Evolutionary conservation across 2,888 invertebrate species (phyloP), one percentile per base, ranked within the genome.

Genomic region (Cordilura impudica): DNA sequence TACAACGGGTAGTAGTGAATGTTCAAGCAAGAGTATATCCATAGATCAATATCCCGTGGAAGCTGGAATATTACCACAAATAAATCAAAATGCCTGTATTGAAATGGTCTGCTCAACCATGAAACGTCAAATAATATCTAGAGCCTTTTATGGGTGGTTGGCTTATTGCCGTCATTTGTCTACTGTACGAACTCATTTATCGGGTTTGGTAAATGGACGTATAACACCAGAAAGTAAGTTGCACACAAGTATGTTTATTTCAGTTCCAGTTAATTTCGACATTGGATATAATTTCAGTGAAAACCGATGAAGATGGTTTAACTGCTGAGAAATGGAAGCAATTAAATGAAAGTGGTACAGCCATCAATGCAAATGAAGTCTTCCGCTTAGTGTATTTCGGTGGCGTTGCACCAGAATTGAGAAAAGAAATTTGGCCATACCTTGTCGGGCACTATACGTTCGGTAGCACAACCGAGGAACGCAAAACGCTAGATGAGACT

Each of bases 81-180:
- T 85, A n/a, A 86, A 85, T 72, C 90, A 93, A 91, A 88, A 91
- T 12, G 92, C 93, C 7, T 93, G 93, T 65, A 93, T 93, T 80
- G 93, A 95, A 87, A 91, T 96, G 84, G 95, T 98, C 8, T 98
- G 98, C 91, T 95, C 96, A 87, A 97, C 97, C 0, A 98, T 98
- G 98, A 94, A 95, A 78, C 93, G 96, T 10, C 98, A 98, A 91
- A 98, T 98, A 74, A 95, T 98, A 82, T 97, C 97, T 0, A 91
- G 98, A 74, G 98, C 98, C 12, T 98, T 98, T 90, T 98, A 98
- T 88, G 98, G 98, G 58, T 98, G 98, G 98, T 91, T 98, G 78
- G 97, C 97, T 0, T 97, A 98, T 88, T 97, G 97, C 86, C 92
- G 98, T 16, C 98, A 98, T 86, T 91, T 98, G 85, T 95, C 96